Evolutionary conservation across 2,888 invertebrate species (phyloP), one percentile per base, ranked within the genome.

Genomic region (Dolomedes plantarius): DNA sequence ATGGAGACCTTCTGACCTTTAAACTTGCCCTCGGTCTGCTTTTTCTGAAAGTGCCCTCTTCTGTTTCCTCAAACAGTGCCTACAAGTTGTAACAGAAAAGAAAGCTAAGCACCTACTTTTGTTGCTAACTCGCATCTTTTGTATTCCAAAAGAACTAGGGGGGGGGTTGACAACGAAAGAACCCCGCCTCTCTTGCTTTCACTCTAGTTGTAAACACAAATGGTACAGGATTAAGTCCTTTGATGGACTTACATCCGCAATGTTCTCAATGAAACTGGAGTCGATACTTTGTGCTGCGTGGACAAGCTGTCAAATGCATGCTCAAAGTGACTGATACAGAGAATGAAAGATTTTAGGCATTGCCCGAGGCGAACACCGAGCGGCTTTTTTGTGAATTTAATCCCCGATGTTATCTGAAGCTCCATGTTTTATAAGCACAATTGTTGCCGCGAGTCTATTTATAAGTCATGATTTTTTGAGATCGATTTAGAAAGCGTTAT

Each of bases 1-100:
- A 82, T 75, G 64, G 75, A 36, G 56, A 82, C 81, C 75, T 82
- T 62, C 56, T 64, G 75, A 68, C 81, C 75, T 72, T 27, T 65
- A 19, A 31, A 27, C 64, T 31, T 29, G 29, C 46, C 62, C 31
- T 62, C 13, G 31, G 69, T n/a, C 56, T 23, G n/a, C 28, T 23
- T 41, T n/a, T 65, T 29, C 19, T 71, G 28, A 29, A 46, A 46
- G 71, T 28, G n/a, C 71, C 46, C 46, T 71, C 29, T 50, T 71
- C 29, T 41, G 68, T 39, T 68, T 39, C 23, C 5, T 39, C 32
- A 32, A 68, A 68, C 36, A 68, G 36, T 68, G 9, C 23, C 31
- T 39, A 68, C 23, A 36, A 64, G 62, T 36, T 62, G 64, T 23
- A 50, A 50, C 72, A 29, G 32, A 73, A 73, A 64, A 74, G 74